Evolutionary conservation across 2,888 invertebrate genomes (phyloP), one percentile per base, ranked within the genome.

Genomic region (Dendrolimus pini): DNA sequence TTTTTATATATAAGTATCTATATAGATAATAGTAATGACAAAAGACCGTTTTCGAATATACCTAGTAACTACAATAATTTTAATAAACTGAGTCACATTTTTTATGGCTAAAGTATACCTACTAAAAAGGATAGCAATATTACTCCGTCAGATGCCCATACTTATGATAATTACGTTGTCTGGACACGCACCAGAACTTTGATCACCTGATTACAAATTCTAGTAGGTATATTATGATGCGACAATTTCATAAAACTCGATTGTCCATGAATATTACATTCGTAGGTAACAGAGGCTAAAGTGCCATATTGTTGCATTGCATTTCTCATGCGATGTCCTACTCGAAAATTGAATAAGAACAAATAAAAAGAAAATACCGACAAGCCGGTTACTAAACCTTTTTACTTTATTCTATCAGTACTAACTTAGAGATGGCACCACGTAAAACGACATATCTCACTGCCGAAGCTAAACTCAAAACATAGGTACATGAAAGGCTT

Each of bases 241-340:
- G 18, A 18, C 18, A 18, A 18, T 18, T 18, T 18, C 18, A 18
- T 18, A 18, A 18, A 18, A 18, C 18, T 47, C 1, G 47, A 9
- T 47, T 47, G 47, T 47, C 69, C 66, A 71, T 72, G 69, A 71
- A 80, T 78, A 77, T 72, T 72, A 74, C 73, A 73, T 74, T 75
- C 71, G 70, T 68, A 71, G 58, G 62, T 61, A 63, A 64, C 3
- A 80, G 75, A 80, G 76, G 74, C 77, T 82, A 72, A 71, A 79
- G 75, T 84, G 86, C 86, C 87, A 87, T 89, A 86, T 84, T 88
- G 85, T 88, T 85, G 79, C 82, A 82, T 85, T 87, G 85, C 87
- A 89, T 88, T 89, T 86, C 89, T 85, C 89, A 84, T 87, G 86
- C 88, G 80, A 87, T 89, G 86, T 87, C 83, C 85, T 85, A 85